Percentiles rank a stretch among this genome's conserved stretches.
phyloP scores from a whole-genome alignment of 2,797 vertebrate species.

The Harpagifer antarcticus region DNA sequence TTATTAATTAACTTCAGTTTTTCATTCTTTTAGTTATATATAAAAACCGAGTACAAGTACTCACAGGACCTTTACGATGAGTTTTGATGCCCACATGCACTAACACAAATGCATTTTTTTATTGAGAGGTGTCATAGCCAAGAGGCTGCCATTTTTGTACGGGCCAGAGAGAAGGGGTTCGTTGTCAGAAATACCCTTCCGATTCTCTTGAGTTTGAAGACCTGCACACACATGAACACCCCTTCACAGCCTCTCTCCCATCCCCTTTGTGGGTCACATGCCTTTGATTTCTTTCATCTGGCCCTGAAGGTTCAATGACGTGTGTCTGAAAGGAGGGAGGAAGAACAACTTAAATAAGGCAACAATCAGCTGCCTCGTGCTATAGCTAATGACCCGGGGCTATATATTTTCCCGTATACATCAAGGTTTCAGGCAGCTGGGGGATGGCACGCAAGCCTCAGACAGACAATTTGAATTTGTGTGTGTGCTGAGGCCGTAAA shows the following conservation, averaged over 20 bases:
- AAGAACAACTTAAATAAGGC: slow-evolving; percentile 48
- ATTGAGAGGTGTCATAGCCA: too few relatives aligned
- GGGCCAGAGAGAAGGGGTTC: too few relatives aligned
- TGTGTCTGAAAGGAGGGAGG: slow-evolving; percentile 27
- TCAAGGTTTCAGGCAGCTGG: slow-evolving; percentile 40
- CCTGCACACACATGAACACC: slow-evolving; percentile 1
- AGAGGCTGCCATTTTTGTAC: too few relatives aligned
- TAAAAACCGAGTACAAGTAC: too few relatives aligned
- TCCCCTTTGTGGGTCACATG: slow-evolving; percentile 59
- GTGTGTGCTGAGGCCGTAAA: neutral
- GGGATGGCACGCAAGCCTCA: slow-evolving; percentile 38
- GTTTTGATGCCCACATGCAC: too few relatives aligned
- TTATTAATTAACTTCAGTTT: too few relatives aligned
- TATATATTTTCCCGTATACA: slow-evolving; percentile 35
- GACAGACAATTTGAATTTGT: slow-evolving; percentile 14
- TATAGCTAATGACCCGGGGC: slow-evolving; percentile 41
- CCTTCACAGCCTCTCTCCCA: slow-evolving; percentile 1
- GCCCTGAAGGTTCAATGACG: slow-evolving; percentile 46
- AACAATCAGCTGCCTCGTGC: slow-evolving; percentile 60
- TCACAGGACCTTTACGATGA: too few relatives aligned
- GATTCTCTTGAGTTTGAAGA: neutral
- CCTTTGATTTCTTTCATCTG: slow-evolving; percentile 68
- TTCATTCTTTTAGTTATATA: too few relatives aligned
- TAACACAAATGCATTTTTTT: too few relatives aligned
- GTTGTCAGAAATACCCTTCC: too few relatives aligned